phyloP scores from a whole-genome alignment of 2,888 invertebrate species.

The Nyleta sp. region DNA sequence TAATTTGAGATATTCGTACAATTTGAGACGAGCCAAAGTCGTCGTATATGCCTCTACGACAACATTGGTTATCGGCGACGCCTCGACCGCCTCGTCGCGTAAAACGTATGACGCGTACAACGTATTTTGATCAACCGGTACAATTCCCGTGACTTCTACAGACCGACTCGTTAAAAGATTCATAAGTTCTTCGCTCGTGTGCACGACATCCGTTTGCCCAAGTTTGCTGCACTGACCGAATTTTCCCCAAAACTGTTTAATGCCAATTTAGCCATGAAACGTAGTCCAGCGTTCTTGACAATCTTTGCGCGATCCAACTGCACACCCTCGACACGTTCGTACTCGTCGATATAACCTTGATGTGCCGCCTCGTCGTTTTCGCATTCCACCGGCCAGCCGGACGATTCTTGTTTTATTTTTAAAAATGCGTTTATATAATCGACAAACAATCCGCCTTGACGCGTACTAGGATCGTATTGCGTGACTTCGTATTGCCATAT shows the following conservation, averaged over 20 bases:
- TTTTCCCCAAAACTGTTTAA: neutral
- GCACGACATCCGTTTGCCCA: neutral
- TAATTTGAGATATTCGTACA: neutral
- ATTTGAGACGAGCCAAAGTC: neutral
- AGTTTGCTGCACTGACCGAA: neutral
- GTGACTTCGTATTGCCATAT: constrained; percentile 37
- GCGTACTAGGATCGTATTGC: neutral
- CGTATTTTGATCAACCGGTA: neutral
- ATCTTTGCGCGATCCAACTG: neutral
- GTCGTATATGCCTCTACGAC: neutral
- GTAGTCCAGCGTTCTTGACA: neutral
- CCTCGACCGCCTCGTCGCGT: neutral
- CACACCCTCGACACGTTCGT: neutral
- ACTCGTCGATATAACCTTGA: constrained; percentile 15
- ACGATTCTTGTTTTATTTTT: constrained; percentile 26
- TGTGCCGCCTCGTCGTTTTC: neutral
- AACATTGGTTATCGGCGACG: neutral
- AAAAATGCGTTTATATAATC: constrained; percentile 34
- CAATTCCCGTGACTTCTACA: neutral
- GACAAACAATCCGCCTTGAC: constrained; percentile 8
- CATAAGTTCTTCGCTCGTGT: neutral
- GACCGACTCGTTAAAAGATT: neutral
- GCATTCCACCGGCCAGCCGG: constrained; percentile 9
- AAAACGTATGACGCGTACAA: neutral
- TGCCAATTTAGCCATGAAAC: neutral